Base-by-base conservation (phyloP, 2,797 vertebrate species). In the Masticophis lateralis region DNA sequence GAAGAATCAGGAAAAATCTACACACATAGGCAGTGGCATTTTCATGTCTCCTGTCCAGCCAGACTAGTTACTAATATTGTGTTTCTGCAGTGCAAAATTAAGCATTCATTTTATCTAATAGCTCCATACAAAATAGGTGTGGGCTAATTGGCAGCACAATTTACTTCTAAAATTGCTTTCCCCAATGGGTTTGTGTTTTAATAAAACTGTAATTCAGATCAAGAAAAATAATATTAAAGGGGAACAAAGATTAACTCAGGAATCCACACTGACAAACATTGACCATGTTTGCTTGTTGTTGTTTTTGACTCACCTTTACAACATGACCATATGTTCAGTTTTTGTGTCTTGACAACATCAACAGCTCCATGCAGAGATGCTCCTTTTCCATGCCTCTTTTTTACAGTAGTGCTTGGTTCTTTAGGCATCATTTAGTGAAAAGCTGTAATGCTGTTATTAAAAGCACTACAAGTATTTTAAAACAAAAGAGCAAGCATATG, bases 401-500 rank as follows among this genome's bases (percentile, higher is more conserved):
- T 96, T 94, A 93, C 95, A 96, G 95, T 86, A 27, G 92, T 96
- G 91, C 94, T 96, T 96, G 95, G 95, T 91, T 96, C 95, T 97
- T 94, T 95, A 97, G 95, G 94, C 94, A 92, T 97, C 93, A 92
- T 95, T 97, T 95, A 95, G 94, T 93, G 95, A 97, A 97, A 96
- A 97, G 97, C 97, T 97, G 96, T 95, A 97, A 97, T 96, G 94
- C 94, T 95, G 95, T 96, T 97, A 96, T 97, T 97, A 97, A 97
- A 97, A 97, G 95, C 94, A 95, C 93, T 95, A 95, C 92, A 90
- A 96, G 95, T 94, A 96, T 96, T 97, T 97, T 96, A 96, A 96
- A 97, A 95, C 92, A 96, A 97, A 97, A 95, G 96, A 95, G 95
- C 94, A 95, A 95, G 94, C 97, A 97, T 95, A 95, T 97, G 97